Evolutionary conservation across 1,140 invertebrate genomes (phyloP).

Genomic region (Monochamus saltuarius): DNA sequence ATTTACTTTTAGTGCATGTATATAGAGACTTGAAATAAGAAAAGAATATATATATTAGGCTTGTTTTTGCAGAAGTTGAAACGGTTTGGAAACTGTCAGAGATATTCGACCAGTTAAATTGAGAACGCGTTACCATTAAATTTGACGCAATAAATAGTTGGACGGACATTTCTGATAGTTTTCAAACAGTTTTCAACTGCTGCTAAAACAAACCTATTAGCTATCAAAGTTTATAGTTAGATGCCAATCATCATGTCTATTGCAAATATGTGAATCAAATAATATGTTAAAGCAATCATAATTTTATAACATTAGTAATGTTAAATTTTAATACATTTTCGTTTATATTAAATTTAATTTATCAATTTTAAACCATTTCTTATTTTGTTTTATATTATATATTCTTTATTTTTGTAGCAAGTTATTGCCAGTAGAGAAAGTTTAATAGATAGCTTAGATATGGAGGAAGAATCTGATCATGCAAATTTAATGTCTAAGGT

Average conservation of each 20-base stretch:
- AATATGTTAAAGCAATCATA: not conserved
- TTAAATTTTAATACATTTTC: not conserved
- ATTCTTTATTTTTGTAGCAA: slow-evolving; percentile 55
- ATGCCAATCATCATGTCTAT: not conserved
- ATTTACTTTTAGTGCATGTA: too few relatives aligned
- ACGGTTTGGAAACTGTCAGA: too few relatives aligned
- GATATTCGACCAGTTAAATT: too few relatives aligned
- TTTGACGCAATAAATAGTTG: too few relatives aligned
- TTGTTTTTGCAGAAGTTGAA: too few relatives aligned
- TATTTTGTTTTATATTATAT: slow-evolving; percentile 4
- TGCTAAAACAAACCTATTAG: too few relatives aligned
- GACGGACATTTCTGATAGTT: too few relatives aligned
- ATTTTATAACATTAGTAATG: not conserved
- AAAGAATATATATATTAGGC: too few relatives aligned
- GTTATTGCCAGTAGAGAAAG: slow-evolving; percentile 75
- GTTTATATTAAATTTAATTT: not conserved
- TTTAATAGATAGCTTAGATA: slow-evolving; percentile 61
- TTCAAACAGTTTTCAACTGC: too few relatives aligned
- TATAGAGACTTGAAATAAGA: too few relatives aligned
- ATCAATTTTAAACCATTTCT: not conserved
- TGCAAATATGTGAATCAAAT: not conserved
- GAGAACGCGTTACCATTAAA: too few relatives aligned
- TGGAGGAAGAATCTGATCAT: slow-evolving; percentile 74
- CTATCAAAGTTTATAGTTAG: too few relatives aligned
- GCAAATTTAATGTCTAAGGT: slow-evolving; percentile 75